Evolutionary conservation across 2,888 invertebrate species (phyloP), one percentile per base, ranked within the genome.

Genomic region (Apamea monoglypha): DNA sequence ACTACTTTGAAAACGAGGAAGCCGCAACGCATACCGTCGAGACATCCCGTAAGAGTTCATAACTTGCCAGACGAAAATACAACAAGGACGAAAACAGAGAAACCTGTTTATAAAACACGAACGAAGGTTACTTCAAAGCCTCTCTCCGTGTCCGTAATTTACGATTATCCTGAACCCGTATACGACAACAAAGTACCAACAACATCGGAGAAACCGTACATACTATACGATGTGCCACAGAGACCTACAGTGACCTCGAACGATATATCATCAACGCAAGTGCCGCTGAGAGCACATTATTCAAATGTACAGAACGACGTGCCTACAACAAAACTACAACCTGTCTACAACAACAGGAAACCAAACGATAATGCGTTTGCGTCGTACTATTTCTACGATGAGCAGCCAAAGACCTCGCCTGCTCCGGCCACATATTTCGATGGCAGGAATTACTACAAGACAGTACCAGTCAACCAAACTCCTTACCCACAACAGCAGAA

Each of bases 341-440:
- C 97, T 2, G 97, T 97, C 76, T 96, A 95, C 82, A 95, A 94
- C 86, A 95, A 93, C 86, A 94, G 94, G 59, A 95, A 96, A 89
- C 95, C 95, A 63, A 95, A 93, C 86, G 94, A 96, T 83, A 96
- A 97, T 89, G 95, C 96, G 66, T 93, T 97, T 74, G 97, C 97
- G 1, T 98, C 98, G 14, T 98, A 97, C 93, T 98, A 97, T 90
- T 98, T 98, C 91, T 98, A 98, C 88, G 98, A 98, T 83, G 98
- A 98, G 91, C 96, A 97, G 87, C 96, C 96, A 1, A 96, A 96
- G 88, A 96, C 97, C 18, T 97, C 97, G 40, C 97, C 97, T 21
- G 94, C 97, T 47, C 97, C 97, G 1, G 95, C 97, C 74, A 94
- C 96, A 2, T 97, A 93, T 90, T 97, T 95, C 85, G 96, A 97